phyloP scores from a whole-genome alignment of 2,113 vertebrate genomes.

The Aix galericulata region DNA sequence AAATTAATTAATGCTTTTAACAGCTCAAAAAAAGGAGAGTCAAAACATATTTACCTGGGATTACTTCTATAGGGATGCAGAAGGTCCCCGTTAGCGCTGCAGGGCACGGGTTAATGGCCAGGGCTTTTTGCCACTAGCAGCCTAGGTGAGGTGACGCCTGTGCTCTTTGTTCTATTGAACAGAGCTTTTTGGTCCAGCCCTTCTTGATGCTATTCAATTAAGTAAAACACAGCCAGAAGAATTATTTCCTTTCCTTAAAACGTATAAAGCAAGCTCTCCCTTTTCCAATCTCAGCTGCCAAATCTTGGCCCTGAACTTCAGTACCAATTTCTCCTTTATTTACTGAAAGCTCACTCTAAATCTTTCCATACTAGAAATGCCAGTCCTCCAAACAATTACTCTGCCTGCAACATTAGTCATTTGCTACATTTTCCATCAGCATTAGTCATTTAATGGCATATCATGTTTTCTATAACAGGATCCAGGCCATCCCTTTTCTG shows the following conservation, averaged over 20 bases:
- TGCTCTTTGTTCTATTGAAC: neutral
- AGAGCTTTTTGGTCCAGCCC: neutral
- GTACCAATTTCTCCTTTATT: conserved; percentile 50
- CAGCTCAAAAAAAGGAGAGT: neutral
- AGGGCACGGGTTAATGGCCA: neutral
- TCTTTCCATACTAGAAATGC: conserved; percentile 10
- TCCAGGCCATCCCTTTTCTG: neutral
- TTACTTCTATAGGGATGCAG: neutral
- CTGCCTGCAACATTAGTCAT: conserved; percentile 3
- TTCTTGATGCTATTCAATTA: neutral
- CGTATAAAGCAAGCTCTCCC: neutral
- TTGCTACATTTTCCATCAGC: neutral
- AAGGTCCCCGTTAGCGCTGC: neutral
- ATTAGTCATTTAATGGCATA: neutral
- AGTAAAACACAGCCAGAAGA: neutral
- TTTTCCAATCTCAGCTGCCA: neutral
- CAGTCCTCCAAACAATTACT: conserved; percentile 38
- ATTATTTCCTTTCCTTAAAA: neutral
- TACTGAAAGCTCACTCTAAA: conserved; percentile 51
- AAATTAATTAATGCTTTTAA: neutral
- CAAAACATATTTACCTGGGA: neutral
- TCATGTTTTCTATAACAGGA: neutral
- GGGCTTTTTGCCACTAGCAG: neutral
- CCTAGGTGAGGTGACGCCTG: neutral
- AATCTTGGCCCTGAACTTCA: conserved; percentile 17